phyloP scores from a whole-genome alignment of 2,797 vertebrate species.

The Pelodytes ibericus region DNA sequence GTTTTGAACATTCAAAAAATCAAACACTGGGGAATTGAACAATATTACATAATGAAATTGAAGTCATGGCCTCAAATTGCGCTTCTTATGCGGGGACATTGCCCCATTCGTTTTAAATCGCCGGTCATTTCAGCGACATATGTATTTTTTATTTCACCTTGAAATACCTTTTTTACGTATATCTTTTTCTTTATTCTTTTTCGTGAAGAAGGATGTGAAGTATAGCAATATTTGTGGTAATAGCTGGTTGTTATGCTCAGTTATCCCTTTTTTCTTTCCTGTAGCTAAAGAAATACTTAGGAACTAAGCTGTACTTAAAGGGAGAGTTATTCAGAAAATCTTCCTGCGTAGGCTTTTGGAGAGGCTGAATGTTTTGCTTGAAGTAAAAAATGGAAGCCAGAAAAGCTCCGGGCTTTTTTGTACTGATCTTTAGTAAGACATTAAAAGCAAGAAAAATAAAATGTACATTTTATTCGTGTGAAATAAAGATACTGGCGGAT shows the following conservation, averaged over 20 bases:
- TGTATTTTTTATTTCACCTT: conserved; percentile 25
- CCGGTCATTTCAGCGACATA: background rate
- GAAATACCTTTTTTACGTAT: conserved; percentile 1
- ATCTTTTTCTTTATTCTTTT: background rate
- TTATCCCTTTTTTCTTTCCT: background rate
- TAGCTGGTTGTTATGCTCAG: background rate
- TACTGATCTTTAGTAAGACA: no score
- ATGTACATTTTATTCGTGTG: no score
- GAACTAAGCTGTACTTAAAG: no score
- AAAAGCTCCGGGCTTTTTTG: no score
- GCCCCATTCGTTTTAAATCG: conserved; percentile 6
- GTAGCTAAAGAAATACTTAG: background rate
- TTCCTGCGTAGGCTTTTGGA: no score
- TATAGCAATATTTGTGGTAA: background rate
- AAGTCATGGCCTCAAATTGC: conserved; percentile 10
- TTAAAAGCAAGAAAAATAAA: no score
- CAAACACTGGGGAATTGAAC: conserved; percentile 20
- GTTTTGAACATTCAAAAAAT: conserved; percentile 1
- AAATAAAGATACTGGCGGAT: no score
- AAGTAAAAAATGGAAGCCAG: no score
- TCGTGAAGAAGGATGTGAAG: background rate
- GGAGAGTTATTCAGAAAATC: no score
- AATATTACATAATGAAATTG: conserved; percentile 20
- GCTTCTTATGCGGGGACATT: conserved; percentile 6
- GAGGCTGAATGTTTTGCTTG: no score